Base-by-base conservation (phyloP, 2,797 vertebrate species). In the Nasua narica region DNA sequence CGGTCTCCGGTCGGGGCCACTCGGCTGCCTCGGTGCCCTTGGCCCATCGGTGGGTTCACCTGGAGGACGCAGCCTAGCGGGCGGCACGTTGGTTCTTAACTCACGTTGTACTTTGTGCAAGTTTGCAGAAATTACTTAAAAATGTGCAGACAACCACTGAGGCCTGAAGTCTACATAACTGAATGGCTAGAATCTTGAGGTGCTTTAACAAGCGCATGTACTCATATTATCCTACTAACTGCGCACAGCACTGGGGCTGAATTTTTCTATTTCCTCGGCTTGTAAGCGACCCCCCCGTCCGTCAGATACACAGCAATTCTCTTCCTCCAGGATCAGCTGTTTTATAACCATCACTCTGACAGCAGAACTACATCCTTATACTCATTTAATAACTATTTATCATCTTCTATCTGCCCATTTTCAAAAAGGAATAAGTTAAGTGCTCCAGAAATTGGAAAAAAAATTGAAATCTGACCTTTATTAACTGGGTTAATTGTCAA, bases 401-500 rank as follows among this genome's bases (percentile, higher is more conserved):
- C 98, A 98, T 98, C 98, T 97, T 82, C 98, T 98, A 98, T 98
- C 98, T 98, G 98, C 98, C 98, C 98, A 97, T 98, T 98, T 98
- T 98, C 98, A 98, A 98, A 98, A 98, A 98, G 97, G 98, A 99
- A 96, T 98, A 98, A 98, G 98, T 98, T 98, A 98, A 98, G 98
- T 98, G 98, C 99, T 98, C 98, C 97, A 98, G 98, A 99, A 99
- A 99, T 98, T 98, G 98, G 98, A 98, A 98, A 98, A 84, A 89
- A 99, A 98, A 98, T 97, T 99, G 98, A 99, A 99, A 99, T 98
- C 97, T 99, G 99, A 99, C 99, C 99, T 99, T 99, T 99, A 99
- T 99, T 99, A 99, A 99, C 98, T 99, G 98, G 98, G 98, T 99
- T 99, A 99, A 99, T 99, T 99, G 99, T 99, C 99, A 99, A 98